Evolutionary conservation across 2,888 invertebrate genomes (phyloP).

Genomic region (Diadromus collaris): DNA sequence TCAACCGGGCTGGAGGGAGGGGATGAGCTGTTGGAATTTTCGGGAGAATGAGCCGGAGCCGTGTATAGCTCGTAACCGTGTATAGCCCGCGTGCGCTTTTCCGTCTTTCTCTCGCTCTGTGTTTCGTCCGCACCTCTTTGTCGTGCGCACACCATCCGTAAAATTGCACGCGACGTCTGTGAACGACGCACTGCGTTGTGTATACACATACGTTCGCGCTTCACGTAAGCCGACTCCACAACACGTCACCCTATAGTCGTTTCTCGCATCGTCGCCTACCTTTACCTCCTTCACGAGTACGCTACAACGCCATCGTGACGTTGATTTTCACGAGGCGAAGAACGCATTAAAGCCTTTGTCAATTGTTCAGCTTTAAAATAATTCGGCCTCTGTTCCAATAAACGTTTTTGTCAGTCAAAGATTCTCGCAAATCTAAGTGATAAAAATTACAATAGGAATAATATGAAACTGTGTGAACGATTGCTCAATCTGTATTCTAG

Average conservation of each 20-base stretch:
- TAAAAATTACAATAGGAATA: too few species aligned
- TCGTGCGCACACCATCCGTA: constrained; percentile 48
- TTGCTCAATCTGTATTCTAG: background rate
- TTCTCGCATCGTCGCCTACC: constrained; percentile 36
- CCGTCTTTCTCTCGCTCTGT: constrained; percentile 10
- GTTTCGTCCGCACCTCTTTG: constrained; percentile 43
- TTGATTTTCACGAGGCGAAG: constrained; percentile 15
- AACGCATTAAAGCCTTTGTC: background rate
- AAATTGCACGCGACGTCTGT: constrained; percentile 57
- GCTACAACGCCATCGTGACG: constrained; percentile 23
- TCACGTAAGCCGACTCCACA: constrained; percentile 8
- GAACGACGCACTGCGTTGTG: constrained; percentile 17
- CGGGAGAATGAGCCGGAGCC: constrained; percentile 12
- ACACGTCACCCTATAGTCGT: constrained; percentile 18
- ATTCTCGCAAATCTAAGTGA: too few species aligned
- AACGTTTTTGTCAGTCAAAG: background rate
- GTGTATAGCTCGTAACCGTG: constrained; percentile 6
- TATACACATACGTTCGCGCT: constrained; percentile 15
- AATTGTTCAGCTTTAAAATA: constrained; percentile 19
- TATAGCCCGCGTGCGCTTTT: constrained; percentile 32
- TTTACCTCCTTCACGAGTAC: constrained; percentile 15
- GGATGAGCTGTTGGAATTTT: constrained; percentile 46
- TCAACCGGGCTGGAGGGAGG: constrained; percentile 6
- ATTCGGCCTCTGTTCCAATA: background rate
- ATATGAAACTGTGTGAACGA: too few species aligned